Evolutionary conservation across 2,797 vertebrate genomes (phyloP).

Genomic region (Orientallactaga sibirica): DNA sequence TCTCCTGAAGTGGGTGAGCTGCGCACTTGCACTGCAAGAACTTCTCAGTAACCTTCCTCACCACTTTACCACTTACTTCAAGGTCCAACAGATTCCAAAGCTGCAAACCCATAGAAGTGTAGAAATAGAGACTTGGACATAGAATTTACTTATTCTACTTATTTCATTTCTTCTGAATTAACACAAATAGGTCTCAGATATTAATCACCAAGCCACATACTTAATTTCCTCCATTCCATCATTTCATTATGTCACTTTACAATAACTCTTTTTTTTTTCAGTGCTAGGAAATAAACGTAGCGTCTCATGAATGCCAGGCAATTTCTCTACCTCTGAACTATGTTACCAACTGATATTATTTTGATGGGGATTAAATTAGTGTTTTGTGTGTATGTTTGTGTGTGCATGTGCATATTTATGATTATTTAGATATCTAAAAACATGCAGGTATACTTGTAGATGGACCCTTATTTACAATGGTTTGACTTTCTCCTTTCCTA

Average conservation of each 20-base stretch:
- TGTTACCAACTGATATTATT: neutral
- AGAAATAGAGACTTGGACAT: too few species aligned
- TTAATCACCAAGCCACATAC: neutral
- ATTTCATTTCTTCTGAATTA: neutral
- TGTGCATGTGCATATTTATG: neutral
- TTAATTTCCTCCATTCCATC: conserved; percentile 4
- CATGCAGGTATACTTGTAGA: neutral
- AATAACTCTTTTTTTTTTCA: neutral
- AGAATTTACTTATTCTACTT: neutral
- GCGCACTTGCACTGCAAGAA: neutral
- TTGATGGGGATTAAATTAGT: neutral
- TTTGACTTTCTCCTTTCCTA: neutral
- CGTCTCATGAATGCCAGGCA: neutral
- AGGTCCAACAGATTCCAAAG: neutral
- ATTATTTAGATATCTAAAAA: neutral
- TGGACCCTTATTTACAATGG: neutral
- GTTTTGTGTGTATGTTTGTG: neutral
- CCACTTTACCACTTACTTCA: conserved; percentile 11
- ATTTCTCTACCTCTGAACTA: neutral
- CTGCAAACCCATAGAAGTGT: neutral
- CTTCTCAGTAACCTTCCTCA: neutral
- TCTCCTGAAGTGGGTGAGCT: neutral
- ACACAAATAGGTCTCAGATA: conserved; percentile 3
- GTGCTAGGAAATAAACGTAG: neutral
- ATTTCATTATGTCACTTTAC: conserved; percentile 28